Evolutionary conservation across 1,140 invertebrate genomes (phyloP).

Genomic region (Gonatopus flavifemur): DNA sequence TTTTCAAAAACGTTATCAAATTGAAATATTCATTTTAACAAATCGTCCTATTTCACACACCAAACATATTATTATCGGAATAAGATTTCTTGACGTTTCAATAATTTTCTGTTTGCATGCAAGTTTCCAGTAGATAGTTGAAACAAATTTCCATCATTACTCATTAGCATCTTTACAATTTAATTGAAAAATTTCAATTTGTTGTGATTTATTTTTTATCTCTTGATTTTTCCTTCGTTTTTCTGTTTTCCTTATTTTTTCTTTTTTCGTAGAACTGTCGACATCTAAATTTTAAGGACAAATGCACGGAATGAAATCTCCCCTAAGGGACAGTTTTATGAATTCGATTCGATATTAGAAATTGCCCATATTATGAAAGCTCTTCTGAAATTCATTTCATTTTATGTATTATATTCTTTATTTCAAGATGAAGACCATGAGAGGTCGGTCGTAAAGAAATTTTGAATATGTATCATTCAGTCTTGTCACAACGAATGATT

Average conservation of each 20-base stretch:
- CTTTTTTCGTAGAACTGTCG: constrained; percentile 45
- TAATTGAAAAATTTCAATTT: constrained; percentile 1
- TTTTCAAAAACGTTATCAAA: too few species aligned
- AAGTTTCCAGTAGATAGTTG: constrained; percentile 21
- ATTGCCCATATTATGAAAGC: constrained; percentile 8
- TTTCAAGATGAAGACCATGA: constrained; percentile 31
- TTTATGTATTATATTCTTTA: constrained; percentile 32
- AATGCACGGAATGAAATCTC: constrained; percentile 47
- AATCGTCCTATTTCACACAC: too few species aligned
- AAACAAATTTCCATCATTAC: constrained; percentile 17
- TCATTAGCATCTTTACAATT: background rate
- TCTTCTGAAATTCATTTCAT: constrained; percentile 23
- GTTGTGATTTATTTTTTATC: constrained; percentile 7
- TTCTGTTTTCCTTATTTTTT: constrained; percentile 25
- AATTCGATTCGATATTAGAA: constrained; percentile 28
- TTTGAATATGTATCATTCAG: background rate
- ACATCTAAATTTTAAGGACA: constrained; percentile 50
- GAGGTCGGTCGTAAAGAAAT: constrained; percentile 16
- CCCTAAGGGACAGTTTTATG: constrained; percentile 56
- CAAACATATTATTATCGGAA: too few species aligned
- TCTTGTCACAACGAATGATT: constrained; percentile 1
- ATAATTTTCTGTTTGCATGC: constrained; percentile 24
- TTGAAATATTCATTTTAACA: too few species aligned
- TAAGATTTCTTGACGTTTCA: constrained; percentile 7
- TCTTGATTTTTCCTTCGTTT: constrained; percentile 11